These are phyloP conservation scores for Lottia scabra DNA, from an alignment of 2,888 invertebrate species.

Conservation along the genomic window DNA sequence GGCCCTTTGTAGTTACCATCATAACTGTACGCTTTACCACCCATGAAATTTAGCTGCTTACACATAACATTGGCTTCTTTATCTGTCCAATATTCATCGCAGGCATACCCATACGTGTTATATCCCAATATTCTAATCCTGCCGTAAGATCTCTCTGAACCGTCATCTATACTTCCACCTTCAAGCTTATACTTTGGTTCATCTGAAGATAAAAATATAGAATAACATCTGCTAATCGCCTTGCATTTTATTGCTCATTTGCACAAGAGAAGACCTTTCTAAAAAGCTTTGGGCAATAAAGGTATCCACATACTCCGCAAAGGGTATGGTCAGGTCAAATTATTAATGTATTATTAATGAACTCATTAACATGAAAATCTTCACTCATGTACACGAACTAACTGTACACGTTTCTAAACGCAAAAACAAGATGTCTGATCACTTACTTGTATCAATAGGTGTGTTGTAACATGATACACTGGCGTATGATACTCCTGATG, in stretches of 20 bases:
- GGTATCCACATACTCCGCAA: too few species aligned
- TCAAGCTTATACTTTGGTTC: slow-evolving; percentile 14
- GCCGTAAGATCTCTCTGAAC: slow-evolving; percentile 3
- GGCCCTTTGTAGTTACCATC: slow-evolving; percentile 27
- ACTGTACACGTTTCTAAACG: too few species aligned
- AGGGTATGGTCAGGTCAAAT: too few species aligned
- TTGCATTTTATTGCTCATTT: too few species aligned
- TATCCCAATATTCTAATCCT: slow-evolving; percentile 12
- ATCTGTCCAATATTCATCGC: slow-evolving; percentile 48
- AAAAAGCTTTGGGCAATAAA: too few species aligned
- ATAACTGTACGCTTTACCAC: slow-evolving; percentile 35
- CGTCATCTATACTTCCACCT: neutral
- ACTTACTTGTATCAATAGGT: slow-evolving; percentile 28
- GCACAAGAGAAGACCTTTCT: too few species aligned
- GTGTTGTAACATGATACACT: slow-evolving; percentile 45
- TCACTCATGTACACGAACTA: too few species aligned
- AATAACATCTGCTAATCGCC: too few species aligned
- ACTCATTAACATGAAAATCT: too few species aligned
- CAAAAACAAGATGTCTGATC: too few species aligned
- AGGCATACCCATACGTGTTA: slow-evolving; percentile 44
- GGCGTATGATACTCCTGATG: slow-evolving; percentile 39
- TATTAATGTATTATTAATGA: too few species aligned
- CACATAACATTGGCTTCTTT: slow-evolving; percentile 47
- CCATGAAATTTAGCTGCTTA: slow-evolving; percentile 70
- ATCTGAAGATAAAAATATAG: neutral